Base-by-base conservation (phyloP, 2,113 vertebrate species). In the Eupsittula cactorum region DNA sequence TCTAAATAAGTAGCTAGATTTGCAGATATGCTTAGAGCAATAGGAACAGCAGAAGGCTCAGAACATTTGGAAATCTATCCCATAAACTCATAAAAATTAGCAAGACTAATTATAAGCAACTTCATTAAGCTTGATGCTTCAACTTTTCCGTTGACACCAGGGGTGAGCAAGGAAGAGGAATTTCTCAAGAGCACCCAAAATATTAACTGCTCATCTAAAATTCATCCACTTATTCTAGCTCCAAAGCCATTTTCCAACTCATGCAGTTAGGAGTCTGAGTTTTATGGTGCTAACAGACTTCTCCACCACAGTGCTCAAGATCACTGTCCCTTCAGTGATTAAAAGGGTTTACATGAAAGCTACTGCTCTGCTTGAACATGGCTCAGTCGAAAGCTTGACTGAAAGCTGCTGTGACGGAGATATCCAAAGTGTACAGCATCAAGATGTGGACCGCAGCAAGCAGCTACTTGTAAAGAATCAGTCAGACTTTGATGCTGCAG, bases 41-140 rank as follows among this genome's bases (percentile, higher is more conserved):
- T 6, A 28, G 31, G 86, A 95, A 75, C 89, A 91, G 83, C 95
- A 96, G 94, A 95, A 96, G 91, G 95, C 82, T 62, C 81, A 80
- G 93, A 95, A 91, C 82, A 92, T 91, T 96, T 94, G 87, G 91
- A 92, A 95, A 94, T 39, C 49, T 62, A 77, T 69, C 44, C 78
- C 31, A 0, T 0, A 96, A 92, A 91, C 62, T 91, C 84, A 82
- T 89, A 71, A 95, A 78, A 93, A 95, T 96, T 95, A 93, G 44
- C 90, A 91, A 82, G 70, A 89, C 74, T 95, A 97, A 95, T 95
- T 95, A 77, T 62, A 94, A 93, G 63, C 31, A 76, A 70, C 74
- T 86, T 87, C 81, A 44, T 28, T 35, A 29, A 70, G 42, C 39
- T 28, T 33, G 0, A 41, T 5, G n/a, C 29, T 82, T 33, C 68